Evolutionary conservation across 2,797 vertebrate genomes (phyloP), one percentile per base, ranked within the genome.

Genomic region (Pyrocephalus nanus): DNA sequence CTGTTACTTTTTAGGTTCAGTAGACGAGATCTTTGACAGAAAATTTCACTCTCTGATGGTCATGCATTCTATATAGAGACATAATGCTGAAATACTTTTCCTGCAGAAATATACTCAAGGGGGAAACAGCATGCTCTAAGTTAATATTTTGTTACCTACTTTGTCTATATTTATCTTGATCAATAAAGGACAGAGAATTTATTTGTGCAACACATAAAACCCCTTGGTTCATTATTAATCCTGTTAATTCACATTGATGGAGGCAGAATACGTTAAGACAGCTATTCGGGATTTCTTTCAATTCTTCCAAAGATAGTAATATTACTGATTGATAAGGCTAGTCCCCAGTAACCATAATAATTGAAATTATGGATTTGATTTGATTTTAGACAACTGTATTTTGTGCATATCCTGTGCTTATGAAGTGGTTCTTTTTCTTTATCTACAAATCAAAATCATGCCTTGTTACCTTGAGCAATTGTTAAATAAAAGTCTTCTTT

Each of bases 11-110:
- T 66, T 55, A 81, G n/a, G 51, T 84, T 87, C 66, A 77, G 30
- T 43, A 85, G 65, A 90, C 83, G 60, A 92, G 23, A 60, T 76
- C 34, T 94, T 83, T 82, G 71, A 78, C 38, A 88, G 86, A 83
- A 94, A 97, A 82, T 69, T 87, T 92, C 74, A 72, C 75, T 84
- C 54, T 87, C 75, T 72, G 36, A 9, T 17, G 62, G 36, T 90
- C 72, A 80, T 86, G 47, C 11, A 2, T 70, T 80, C 61, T 40
- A 62, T 26, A 64, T 32, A 82, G n/a, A 61, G n/a, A 42, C n/a
- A 71, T 32, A 90, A 32, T 2, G 8, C 23, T 27, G 27, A 93
- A 91, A 83, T 65, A 62, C 5, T 83, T 92, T 67, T 83, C 34
- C 50, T 53, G 36, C 8, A 69, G 76, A 89, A 89, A 90, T 77